Base-by-base conservation (phyloP, 2,797 vertebrate genomes). In the Coranthus polyacanthus region DNA sequence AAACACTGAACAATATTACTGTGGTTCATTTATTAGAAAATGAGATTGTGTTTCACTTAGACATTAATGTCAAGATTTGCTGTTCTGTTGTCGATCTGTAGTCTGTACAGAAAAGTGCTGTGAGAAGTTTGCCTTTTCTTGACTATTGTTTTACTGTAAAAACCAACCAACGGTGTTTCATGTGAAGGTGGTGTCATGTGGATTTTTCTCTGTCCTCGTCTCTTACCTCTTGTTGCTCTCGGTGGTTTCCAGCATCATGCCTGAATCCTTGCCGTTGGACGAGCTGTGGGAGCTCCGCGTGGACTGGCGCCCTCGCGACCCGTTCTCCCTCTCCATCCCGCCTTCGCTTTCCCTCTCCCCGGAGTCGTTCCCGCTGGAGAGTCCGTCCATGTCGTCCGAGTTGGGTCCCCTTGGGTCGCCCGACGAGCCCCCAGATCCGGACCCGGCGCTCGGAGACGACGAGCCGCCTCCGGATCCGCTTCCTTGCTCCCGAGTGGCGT, bases 151-250 rank as follows among this genome's bases (percentile, higher is more conserved):
- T n/a, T n/a, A n/a, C n/a, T n/a, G n/a, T n/a, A n/a, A n/a, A n/a
- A n/a, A n/a, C n/a, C n/a, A n/a, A n/a, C n/a, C n/a, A n/a, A n/a
- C n/a, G n/a, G n/a, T n/a, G n/a, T n/a, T n/a, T n/a, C n/a, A n/a
- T n/a, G n/a, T n/a, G n/a, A n/a, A n/a, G n/a, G n/a, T n/a, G n/a
- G n/a, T n/a, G n/a, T n/a, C n/a, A n/a, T n/a, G n/a, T n/a, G n/a
- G n/a, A n/a, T n/a, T n/a, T n/a, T n/a, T n/a, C n/a, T n/a, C n/a
- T n/a, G n/a, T n/a, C n/a, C n/a, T n/a, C n/a, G n/a, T n/a, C n/a
- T 26, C 55, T 44, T 58, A 97, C 96, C 96, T 98, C 81, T 97
- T 95, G 89, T 92, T 95, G 92, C 95, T 97, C 83, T 95, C 96
- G 0, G 95, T 95, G 0, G 91, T 96, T 44, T 95, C 94, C 83